Evolutionary conservation across 2,797 vertebrate genomes (phyloP), one percentile per base, ranked within the genome.

Genomic region (Delichon dasypus): DNA sequence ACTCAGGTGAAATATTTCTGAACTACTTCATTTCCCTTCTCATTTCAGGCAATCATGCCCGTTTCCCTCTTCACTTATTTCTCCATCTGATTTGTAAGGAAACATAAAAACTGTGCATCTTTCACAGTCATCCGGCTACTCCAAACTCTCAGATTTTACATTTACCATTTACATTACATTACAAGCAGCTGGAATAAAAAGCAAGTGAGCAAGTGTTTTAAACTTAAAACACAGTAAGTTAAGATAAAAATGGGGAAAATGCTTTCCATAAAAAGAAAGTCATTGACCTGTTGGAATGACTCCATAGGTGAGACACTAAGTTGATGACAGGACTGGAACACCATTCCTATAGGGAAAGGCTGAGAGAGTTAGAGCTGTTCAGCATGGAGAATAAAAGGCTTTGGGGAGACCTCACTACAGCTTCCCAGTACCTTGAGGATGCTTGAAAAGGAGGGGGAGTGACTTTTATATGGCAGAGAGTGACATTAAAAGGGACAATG

Each of bases 11-110:
- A 76, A 29, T 57, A 77, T 47, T 87, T 81, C 62, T 71, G 2
- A 90, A 70, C 21, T 74, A 36, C 13, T 54, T 25, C 3, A 70
- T 75, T 85, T 88, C 27, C 22, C 21, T 85, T 81, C 29, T 65
- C 16, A 54, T 74, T 67, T 34, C 45, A 88, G 55, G 6, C 11
- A 78, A 44, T 57, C 0, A 0, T 34, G 7, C 27, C 15, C 1
- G 2, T 61, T 78, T 83, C n/a, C 19, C 22, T 76, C 36, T 47
- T 74, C 20, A 57, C 23, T 83, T 88, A 89, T 25, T 65, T 38
- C 42, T 78, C 25, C 76, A 53, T 64, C 25, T 65, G 51, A 78
- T 79, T 95, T 61, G 32, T 32, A 36, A 54, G 23, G 26, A 51
- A 77, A 51, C 22, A 45, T 5, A 58, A 64, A 80, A 75, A 45